These are phyloP conservation scores for Charadrius vociferus DNA, from an alignment of 2,113 vertebrate genomes.

Conservation along the genomic window DNA sequence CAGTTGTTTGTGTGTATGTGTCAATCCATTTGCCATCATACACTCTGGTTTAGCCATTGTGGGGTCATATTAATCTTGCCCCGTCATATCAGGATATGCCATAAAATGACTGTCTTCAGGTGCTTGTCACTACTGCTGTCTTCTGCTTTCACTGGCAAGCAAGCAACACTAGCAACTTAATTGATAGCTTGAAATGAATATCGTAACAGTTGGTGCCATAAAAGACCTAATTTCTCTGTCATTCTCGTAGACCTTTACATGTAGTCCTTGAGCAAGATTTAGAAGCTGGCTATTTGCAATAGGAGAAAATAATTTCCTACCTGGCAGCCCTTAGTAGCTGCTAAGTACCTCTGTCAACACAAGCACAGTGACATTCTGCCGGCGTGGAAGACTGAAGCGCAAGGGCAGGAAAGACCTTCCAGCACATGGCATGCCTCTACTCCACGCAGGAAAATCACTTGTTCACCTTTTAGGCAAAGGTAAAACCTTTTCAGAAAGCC, in stretches of 20 bases:
- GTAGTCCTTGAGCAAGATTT: background rate
- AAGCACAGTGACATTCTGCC: background rate
- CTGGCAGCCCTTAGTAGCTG: background rate
- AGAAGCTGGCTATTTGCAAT: background rate
- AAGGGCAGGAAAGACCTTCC: background rate
- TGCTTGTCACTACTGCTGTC: background rate
- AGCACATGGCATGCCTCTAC: background rate
- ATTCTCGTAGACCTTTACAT: background rate
- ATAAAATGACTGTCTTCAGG: background rate
- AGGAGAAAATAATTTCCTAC: background rate
- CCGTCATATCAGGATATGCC: background rate
- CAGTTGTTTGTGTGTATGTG: background rate
- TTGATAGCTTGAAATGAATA: background rate
- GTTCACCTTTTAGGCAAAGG: background rate
- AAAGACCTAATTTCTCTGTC: background rate
- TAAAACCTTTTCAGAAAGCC: background rate
- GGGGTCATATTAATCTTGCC: background rate
- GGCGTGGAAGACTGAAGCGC: background rate
- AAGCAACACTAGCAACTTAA: background rate
- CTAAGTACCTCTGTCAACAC: background rate
- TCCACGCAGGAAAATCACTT: background rate
- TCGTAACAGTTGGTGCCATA: background rate
- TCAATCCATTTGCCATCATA: background rate
- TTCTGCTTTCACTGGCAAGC: background rate
- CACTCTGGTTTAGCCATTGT: background rate